Conservation (phyloP, 2,113 vertebrate species). For the Thermophis baileyi region DNA sequence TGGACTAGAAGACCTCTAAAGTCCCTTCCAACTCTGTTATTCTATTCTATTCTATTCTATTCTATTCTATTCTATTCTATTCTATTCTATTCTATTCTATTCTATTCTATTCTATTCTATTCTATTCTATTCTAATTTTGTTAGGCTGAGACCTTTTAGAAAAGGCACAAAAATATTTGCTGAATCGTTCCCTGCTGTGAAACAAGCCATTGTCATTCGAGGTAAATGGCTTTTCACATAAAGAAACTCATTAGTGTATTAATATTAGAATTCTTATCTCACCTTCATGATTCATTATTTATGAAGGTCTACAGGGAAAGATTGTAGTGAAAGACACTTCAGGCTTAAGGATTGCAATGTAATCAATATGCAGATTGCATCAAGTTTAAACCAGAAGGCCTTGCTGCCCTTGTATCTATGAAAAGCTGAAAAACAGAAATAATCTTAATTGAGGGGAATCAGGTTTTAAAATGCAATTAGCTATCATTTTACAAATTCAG, state of each 20-base stretch:
- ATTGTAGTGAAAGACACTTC: neutral
- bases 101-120: no score
- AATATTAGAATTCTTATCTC: neutral
- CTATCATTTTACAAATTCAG: neutral
- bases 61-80: no score
- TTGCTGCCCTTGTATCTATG: constrained; percentile 13
- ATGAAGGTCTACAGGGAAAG: neutral
- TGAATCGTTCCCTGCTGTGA: neutral
- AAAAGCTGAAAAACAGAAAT: neutral
- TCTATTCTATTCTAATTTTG: no score
- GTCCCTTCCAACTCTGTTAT: no score
- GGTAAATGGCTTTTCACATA: neutral
- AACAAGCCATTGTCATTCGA: neutral
- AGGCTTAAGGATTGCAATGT: constrained; percentile 13
- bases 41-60: no score
- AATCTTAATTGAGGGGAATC: constrained; percentile 21
- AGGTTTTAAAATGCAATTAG: neutral
- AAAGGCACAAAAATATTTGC: neutral
- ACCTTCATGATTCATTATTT: constrained; percentile 13
- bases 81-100: no score
- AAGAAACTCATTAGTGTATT: constrained; percentile 1
- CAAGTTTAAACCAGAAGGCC: constrained; percentile 3
- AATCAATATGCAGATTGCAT: constrained; percentile 15
- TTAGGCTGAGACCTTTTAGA: neutral
- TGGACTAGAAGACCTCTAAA: no score